Percentiles rank a stretch among this genome's conserved stretches.
Conservation (phyloP, 2,797 vertebrate genomes). For the Cercopithecus petaurista region DNA sequence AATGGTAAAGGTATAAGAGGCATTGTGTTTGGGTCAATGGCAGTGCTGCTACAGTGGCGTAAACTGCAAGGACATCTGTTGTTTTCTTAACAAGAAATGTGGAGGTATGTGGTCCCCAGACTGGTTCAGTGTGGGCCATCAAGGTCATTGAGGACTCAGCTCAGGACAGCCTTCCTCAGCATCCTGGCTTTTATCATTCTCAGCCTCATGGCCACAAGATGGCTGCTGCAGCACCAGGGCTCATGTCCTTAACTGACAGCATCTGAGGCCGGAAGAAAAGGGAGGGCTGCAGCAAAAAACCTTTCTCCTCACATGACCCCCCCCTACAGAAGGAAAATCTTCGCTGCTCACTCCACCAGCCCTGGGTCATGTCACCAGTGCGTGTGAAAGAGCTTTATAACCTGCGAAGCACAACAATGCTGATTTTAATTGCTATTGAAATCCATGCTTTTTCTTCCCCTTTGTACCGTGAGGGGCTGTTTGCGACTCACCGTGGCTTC, state of each 20-base stretch:
- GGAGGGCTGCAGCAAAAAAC: background rate
- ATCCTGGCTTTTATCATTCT: background rate
- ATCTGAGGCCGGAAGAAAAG: background rate
- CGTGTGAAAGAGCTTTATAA: background rate
- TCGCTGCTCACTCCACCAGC: background rate
- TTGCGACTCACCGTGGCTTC: background rate
- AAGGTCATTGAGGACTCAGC: background rate
- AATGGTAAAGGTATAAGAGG: background rate
- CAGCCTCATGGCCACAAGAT: background rate
- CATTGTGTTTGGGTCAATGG: background rate
- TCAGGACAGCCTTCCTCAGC: background rate
- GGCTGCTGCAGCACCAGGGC: background rate
- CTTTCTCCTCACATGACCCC: background rate
- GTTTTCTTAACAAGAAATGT: conserved; percentile 34
- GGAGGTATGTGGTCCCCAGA: background rate
- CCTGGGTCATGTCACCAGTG: background rate
- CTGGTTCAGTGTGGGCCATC: background rate
- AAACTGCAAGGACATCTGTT: conserved; percentile 14
- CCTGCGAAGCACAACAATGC: background rate
- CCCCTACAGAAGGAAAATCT: background rate
- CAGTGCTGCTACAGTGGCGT: background rate
- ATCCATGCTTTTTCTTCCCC: background rate
- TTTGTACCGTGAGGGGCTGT: background rate
- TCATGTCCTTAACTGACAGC: background rate
- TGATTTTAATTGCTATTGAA: background rate